Conservation (phyloP, 2,888 invertebrate genomes). For the Cetonia aurata region DNA sequence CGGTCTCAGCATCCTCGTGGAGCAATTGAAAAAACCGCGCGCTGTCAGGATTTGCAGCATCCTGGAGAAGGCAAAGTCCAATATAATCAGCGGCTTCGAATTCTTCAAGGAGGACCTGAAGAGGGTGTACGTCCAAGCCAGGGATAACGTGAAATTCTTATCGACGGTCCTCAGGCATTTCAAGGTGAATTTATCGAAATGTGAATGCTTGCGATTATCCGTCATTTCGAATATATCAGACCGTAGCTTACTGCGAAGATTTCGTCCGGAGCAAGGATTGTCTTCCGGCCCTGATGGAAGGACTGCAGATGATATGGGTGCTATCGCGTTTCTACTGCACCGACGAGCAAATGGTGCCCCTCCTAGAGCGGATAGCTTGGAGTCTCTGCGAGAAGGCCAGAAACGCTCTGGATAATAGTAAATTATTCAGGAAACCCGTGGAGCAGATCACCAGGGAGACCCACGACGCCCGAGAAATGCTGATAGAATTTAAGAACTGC, state of each 20-base stretch:
- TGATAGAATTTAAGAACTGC: conserved; percentile 80
- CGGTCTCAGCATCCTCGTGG: conserved; percentile 81
- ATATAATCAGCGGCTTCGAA: conserved; percentile 72
- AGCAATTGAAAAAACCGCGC: conserved; percentile 83
- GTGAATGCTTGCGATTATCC: neutral
- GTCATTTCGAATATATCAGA: conserved; percentile 55
- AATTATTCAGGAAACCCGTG: conserved; percentile 75
- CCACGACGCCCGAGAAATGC: conserved; percentile 74
- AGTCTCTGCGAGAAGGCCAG: conserved; percentile 84
- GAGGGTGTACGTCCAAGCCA: conserved; percentile 78
- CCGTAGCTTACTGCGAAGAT: conserved; percentile 67
- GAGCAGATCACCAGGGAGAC: conserved; percentile 49
- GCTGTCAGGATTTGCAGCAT: conserved; percentile 74
- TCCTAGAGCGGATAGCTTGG: conserved; percentile 87
- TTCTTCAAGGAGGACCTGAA: conserved; percentile 73
- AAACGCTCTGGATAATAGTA: conserved; percentile 76
- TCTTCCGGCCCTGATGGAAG: conserved; percentile 85
- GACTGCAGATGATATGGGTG: conserved; percentile 92
- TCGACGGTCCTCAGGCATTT: conserved; percentile 82
- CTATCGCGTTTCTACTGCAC: conserved; percentile 86
- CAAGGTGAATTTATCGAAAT: conserved; percentile 67
- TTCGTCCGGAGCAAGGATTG: conserved; percentile 80
- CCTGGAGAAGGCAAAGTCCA: conserved; percentile 70
- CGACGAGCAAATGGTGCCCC: conserved; percentile 88
- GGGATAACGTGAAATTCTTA: conserved; percentile 84